Evolutionary conservation across 2,888 invertebrate genomes (phyloP), one percentile per base, ranked within the genome.

Genomic region (Xestia c-nigrum): DNA sequence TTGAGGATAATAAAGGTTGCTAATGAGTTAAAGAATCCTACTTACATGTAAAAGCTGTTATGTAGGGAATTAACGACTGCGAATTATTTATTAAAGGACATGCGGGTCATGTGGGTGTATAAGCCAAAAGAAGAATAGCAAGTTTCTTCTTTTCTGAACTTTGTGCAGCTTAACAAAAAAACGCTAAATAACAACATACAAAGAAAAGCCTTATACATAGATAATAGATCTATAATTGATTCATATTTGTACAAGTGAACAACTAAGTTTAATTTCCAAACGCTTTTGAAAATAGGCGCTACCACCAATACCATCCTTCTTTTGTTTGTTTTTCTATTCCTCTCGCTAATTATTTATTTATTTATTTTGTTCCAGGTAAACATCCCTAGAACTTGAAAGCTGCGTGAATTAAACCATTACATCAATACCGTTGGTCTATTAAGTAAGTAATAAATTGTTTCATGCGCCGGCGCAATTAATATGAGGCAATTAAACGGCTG

Each of bases 311-410:
- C 40, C 43, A 43, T 43, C 7, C 14, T 64, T 43, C 40, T n/a
- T n/a, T 40, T 63, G 12, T 65, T 21, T 61, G n/a, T n/a, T 7
- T 4, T 24, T n/a, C 12, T 6, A 5, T 40, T 46, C 12, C 7
- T 57, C 2, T 21, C n/a, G 31, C 43, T 87, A 71, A 80, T 63
- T 2, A 76, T 50, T 7, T 9, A 16, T 50, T 7, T 9, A 16
- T 76, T 79, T 40, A 43, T 75, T 78, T 85, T 76, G 46, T 87
- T 89, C 10, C 87, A 87, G 89, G 87, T 87, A 87, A 82, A 69
- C 68, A 72, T 65, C 43, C 24, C 1, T 40, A 72, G 16, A 24
- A 40, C 43, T 78, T 87, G 40, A 47, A 73, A 63, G 43, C 57
- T 55, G 73, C n/a, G 14, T 57, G 43, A 70, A 81, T 76, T 67